Conservation (phyloP, 2,888 invertebrate genomes). For the Caenorhabditis panamensis region DNA sequence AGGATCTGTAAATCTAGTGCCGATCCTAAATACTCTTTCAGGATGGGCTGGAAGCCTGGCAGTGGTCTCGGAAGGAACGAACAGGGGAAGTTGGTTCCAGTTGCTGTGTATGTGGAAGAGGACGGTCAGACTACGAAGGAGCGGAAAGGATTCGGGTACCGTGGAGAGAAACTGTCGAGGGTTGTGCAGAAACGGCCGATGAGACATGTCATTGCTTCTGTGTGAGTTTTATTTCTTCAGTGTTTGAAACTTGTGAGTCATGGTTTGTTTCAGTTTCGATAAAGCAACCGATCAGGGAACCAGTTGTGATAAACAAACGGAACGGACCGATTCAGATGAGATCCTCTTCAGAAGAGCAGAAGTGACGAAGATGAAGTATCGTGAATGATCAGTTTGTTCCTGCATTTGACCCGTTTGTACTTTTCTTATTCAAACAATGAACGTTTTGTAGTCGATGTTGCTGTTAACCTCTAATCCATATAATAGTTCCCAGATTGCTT, state of each 20-base stretch:
- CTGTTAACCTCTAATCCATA: no score
- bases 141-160: slow-evolving; percentile 71
- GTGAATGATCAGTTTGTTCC: not conserved
- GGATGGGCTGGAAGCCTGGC: slow-evolving; percentile 84
- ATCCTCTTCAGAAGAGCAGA: slow-evolving; percentile 51
- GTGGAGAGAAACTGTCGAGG: slow-evolving; percentile 68
- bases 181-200: slow-evolving; percentile 39
- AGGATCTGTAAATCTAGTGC: not conserved
- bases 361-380: slow-evolving; percentile 61
- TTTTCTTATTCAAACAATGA: no score
- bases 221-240: slow-evolving; percentile 40
- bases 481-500: no score
- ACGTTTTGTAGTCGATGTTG: no score
- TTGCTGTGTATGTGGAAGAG: slow-evolving; percentile 68
- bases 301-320: slow-evolving; percentile 5
- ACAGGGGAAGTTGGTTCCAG: slow-evolving; percentile 80
- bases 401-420: no score
- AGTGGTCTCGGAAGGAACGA: slow-evolving; percentile 82
- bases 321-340: slow-evolving; percentile 21
- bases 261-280: slow-evolving; percentile 56
- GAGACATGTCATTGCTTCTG: slow-evolving; percentile 58
- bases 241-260: no score
- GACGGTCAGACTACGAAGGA: slow-evolving; percentile 66
- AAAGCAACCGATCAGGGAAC: slow-evolving; percentile 14
- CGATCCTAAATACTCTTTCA: slow-evolving; percentile 24